These are phyloP conservation scores for Bombus impatiens DNA, from an alignment of 1,140 invertebrate genomes.

Conservation along the genomic window DNA sequence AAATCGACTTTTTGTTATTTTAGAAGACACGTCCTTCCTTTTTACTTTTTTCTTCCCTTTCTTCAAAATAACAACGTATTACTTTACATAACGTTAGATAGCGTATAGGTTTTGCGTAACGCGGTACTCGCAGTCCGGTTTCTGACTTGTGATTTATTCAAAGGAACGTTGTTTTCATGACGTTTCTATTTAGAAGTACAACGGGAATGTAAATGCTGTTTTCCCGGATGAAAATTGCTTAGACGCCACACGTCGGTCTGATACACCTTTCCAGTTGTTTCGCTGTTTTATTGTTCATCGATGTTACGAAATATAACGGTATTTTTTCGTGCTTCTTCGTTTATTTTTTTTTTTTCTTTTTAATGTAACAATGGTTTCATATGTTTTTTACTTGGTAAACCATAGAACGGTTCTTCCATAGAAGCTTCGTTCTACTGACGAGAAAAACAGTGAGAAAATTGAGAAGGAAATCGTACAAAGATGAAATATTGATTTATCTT, in stretches of 20 bases:
- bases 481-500: too few relatives aligned
- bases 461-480: too few relatives aligned
- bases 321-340: neutral
- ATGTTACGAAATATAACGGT: neutral
- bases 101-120: too few relatives aligned
- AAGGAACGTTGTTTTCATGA: neutral
- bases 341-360: neutral
- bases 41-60: neutral
- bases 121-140: too few relatives aligned
- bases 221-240: neutral
- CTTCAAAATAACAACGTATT: neutral
- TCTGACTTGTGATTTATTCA: neutral
- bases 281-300: neutral
- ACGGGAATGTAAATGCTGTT: neutral
- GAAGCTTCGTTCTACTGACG: too few relatives aligned
- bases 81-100: too few relatives aligned
- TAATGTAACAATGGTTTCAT: neutral
- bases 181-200: neutral
- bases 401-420: too few relatives aligned
- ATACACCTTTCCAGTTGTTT: neutral
- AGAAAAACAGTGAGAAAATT: too few relatives aligned
- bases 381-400: too few relatives aligned
- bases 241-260: neutral
- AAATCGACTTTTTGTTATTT: neutral
- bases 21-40: neutral